Base-by-base conservation (phyloP, 2,113 vertebrate species). In the Terrapene triunguis region DNA sequence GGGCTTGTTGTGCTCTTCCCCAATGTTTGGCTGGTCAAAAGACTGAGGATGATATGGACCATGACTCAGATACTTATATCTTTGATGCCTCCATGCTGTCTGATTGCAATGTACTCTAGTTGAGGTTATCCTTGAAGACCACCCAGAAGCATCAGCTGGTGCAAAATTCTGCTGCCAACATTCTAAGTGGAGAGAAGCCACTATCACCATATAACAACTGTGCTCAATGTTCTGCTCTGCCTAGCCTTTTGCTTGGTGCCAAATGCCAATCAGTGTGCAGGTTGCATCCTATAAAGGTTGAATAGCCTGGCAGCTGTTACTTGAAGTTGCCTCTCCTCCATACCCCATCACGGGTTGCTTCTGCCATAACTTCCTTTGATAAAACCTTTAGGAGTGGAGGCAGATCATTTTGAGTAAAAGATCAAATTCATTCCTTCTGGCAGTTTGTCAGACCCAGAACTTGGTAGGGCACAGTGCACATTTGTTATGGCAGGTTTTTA, bases 401-500 rank as follows among this genome's bases (percentile, higher is more conserved):
- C 76, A 96, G 97, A 86, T 59, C 95, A 91, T 84, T n/a, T 0
- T 55, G 93, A 95, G 82, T 59, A 42, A 78, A 94, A 96, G 96
- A 97, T 97, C 96, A 97, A 97, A 95, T 96, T 81, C 92, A 89
- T 82, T 78, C 90, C 94, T 81, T 95, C 95, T 85, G 93, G 96
- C 95, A 91, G 94, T 95, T 97, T 96, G 92, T 96, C 96, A 97
- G 78, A 69, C 42, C 54, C 25, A 94, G 92, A 93, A 92, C 92
- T 96, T 25, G 76, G 96, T n/a, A 85, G 95, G 95, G 96, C 96
- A 95, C 21, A 97, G 92, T 96, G 95, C 95, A 97, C 95, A 16
- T 97, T 97, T 97, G 97, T 94, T 97, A 95, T 96, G 96, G 95
- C 89, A 96, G 94, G 94, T 94, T 97, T 97, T 96, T 97, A 97